Base-by-base conservation (phyloP, 2,797 vertebrate species). In the Sebastes iracundus region DNA sequence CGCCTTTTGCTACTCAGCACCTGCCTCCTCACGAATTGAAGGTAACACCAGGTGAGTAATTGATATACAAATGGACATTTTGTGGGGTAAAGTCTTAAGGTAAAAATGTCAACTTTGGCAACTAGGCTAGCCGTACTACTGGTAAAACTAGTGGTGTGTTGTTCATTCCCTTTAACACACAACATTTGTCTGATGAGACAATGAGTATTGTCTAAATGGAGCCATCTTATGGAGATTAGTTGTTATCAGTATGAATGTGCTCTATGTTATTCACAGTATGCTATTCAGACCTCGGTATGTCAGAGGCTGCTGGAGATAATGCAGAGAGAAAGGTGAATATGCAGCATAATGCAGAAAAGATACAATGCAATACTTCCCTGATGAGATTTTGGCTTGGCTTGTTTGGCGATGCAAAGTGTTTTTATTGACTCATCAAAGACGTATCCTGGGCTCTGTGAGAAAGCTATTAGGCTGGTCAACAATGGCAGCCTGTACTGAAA, bases 401-500 rank as follows among this genome's bases (percentile, higher is more conserved):
- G 79, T 90, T 89, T 84, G 75, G 76, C 72, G 16, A 78, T 75
- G 82, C 83, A 90, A 88, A 92, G 83, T 84, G 81, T 88, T 90
- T 91, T 92, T 91, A 92, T 93, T 93, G 89, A 90, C 90, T 90
- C 88, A 87, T 94, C 91, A 92, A 88, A 85, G 78, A 70, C 32
- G 53, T 70, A 81, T 86, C 76, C 77, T 33, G 22, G 33, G 66
- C 84, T 80, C 71, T 78, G 79, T 87, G 79, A 87, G 85, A 86
- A 92, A 90, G 79, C 86, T 85, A 93, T 93, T 91, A 91, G 64
- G 67, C 85, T 80, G 80, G 90, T 90, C 85, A 86, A 93, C 90
- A 90, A 87, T 86, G 80, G 82, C 87, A 80, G 87, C 75, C 83
- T 90, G 83, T 84, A 66, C 74, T 79, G 80, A 87, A 75, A 49